Conservation (phyloP, 2,113 vertebrate genomes). For the Dendrocopos noguchii region DNA sequence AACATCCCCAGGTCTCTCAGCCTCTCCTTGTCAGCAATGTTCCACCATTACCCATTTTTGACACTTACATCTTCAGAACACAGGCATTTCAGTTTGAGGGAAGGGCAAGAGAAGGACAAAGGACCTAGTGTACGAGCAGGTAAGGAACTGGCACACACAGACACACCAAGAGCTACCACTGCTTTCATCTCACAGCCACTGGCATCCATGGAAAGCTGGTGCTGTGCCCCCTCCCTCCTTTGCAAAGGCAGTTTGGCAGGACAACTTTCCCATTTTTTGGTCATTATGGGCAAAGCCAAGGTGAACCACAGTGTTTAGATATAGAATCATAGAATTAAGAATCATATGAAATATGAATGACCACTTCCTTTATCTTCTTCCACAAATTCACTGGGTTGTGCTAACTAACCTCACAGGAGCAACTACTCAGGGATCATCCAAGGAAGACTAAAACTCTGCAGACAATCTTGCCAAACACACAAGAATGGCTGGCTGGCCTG, state of each 20-base stretch:
- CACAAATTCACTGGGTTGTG: not conserved
- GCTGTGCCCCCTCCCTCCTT: not conserved
- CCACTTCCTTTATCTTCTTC: fast-evolving
- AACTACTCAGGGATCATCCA: fast-evolving
- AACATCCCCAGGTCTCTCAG: no score
- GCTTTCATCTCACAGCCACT: fast-evolving
- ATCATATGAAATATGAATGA: fast-evolving
- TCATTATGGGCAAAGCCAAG: not conserved
- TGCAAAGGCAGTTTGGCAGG: not conserved
- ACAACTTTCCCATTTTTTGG: no score
- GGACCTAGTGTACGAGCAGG: fast-evolving
- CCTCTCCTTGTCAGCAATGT: no score
- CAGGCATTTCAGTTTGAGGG: no score
- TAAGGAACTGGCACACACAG: not conserved
- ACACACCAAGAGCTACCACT: no score
- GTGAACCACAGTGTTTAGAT: fast-evolving
- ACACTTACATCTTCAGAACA: not conserved
- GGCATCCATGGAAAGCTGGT: fast-evolving
- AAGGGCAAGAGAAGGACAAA: not conserved
- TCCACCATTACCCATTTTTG: not conserved
- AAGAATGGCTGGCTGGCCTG: not conserved
- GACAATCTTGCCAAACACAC: not conserved
- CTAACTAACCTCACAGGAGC: not conserved
- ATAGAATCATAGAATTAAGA: no score
- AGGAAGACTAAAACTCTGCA: not conserved